Conservation (phyloP, 2,113 vertebrate species). For the Thamnophis sirtalis region DNA sequence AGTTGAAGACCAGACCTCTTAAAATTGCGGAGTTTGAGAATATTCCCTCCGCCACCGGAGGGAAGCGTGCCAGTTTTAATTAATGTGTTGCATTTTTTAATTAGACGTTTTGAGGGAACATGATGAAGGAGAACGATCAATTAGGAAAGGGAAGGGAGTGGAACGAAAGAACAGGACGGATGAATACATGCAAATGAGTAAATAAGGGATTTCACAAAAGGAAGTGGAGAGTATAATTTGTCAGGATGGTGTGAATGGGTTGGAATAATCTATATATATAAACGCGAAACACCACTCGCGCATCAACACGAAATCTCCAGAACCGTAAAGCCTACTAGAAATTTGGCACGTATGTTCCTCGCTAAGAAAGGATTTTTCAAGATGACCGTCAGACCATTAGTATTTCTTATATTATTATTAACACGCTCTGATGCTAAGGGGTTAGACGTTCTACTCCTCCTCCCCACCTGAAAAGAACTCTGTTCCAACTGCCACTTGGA, state of each 20-base stretch:
- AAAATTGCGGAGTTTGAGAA: neutral
- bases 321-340: no score
- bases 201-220: neutral
- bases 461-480: no score
- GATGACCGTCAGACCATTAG: no score
- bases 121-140: neutral
- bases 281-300: no score
- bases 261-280: neutral
- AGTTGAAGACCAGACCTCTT: neutral
- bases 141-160: neutral
- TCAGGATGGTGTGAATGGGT: neutral
- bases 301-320: no score
- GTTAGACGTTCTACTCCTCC: no score
- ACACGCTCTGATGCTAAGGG: no score
- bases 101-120: neutral
- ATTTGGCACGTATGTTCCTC: no score
- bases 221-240: neutral
- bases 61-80: neutral
- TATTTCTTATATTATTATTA: no score
- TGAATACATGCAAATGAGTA: neutral
- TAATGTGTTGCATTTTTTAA: neutral
- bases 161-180: neutral
- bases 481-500: no score
- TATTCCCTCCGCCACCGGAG: no score
- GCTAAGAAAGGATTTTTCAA: no score